These are phyloP conservation scores for Labeo rohita DNA, from an alignment of 2,113 vertebrate genomes.

Conservation along the genomic window DNA sequence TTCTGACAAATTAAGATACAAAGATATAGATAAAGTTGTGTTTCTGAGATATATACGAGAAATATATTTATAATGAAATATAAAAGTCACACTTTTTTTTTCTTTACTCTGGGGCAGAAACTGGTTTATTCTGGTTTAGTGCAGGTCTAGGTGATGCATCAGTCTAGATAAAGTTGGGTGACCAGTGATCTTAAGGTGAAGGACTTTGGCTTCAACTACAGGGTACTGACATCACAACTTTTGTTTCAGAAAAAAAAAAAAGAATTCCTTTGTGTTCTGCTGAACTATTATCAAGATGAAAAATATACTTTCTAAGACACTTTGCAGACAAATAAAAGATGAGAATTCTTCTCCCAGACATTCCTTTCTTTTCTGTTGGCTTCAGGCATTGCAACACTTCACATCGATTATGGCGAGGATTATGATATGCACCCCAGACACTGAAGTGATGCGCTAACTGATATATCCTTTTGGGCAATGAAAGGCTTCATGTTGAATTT, in stretches of 20 bases:
- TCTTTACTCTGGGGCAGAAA: not conserved
- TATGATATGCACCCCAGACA: conserved; percentile 49
- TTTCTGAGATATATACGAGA: not conserved
- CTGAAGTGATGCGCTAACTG: conserved; percentile 40
- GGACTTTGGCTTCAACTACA: not conserved
- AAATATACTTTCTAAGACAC: conserved; percentile 19
- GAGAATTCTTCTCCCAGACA: conserved; percentile 35
- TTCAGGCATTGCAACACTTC: not conserved
- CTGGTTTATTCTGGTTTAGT: not conserved
- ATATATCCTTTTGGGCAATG: conserved; percentile 12
- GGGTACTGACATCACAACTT: conserved; percentile 25
- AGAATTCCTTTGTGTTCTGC: not conserved
- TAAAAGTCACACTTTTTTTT: too few species aligned
- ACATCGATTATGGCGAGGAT: conserved; percentile 16
- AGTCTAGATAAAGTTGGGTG: not conserved
- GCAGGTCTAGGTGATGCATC: not conserved
- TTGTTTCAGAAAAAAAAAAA: conserved; percentile 23
- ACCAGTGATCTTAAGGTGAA: not conserved
- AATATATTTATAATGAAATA: too few species aligned
- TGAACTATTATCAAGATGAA: conserved; percentile 29
- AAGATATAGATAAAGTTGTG: not conserved
- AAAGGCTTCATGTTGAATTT: conserved; percentile 61
- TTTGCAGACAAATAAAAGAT: conserved; percentile 18
- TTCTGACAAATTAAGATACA: not conserved
- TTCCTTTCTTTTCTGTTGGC: conserved; percentile 45